These are phyloP conservation scores for Xylocopa sonorina DNA, from an alignment of 1,140 invertebrate species.

Conservation along the genomic window DNA sequence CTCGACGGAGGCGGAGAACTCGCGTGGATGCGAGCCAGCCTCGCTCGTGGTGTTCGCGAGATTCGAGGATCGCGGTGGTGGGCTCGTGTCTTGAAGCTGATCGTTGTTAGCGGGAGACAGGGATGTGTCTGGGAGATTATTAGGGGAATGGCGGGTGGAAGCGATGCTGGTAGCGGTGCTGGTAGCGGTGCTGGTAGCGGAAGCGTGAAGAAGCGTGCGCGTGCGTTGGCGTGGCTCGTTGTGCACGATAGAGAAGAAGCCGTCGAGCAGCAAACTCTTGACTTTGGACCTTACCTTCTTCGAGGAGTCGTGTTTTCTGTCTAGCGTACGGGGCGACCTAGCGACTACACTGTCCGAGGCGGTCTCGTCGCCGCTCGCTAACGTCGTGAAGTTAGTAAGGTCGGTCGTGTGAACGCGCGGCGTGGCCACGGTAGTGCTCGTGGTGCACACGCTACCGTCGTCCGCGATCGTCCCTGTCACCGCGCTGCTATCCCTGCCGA, in stretches of 20 bases:
- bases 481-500: conserved; percentile 33
- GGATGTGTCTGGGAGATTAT: not conserved
- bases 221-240: conserved; percentile 14
- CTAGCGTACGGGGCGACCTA: conserved; percentile 50
- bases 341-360: conserved; percentile 57
- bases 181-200: conserved; percentile 37
- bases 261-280: conserved; percentile 73
- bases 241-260: conserved; percentile 70
- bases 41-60: not conserved
- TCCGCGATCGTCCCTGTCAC: conserved; percentile 16
- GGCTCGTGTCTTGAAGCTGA: not conserved
- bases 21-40: not conserved
- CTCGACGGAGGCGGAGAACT: not conserved
- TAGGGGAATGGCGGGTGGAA: not conserved
- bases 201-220: conserved; percentile 47
- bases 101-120: conserved; percentile 15
- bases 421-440: conserved; percentile 23
- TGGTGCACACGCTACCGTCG: conserved; percentile 20
- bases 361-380: conserved; percentile 48
- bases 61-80: not conserved
- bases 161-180: too few species aligned
- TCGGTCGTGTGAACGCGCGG: conserved; percentile 43
- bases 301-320: conserved; percentile 66
- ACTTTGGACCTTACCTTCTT: conserved; percentile 80
- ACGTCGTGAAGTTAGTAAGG: conserved; percentile 35